These are phyloP conservation scores for Drosophila lacertosa DNA, from an alignment of 1,140 invertebrate genomes.

Conservation along the genomic window DNA sequence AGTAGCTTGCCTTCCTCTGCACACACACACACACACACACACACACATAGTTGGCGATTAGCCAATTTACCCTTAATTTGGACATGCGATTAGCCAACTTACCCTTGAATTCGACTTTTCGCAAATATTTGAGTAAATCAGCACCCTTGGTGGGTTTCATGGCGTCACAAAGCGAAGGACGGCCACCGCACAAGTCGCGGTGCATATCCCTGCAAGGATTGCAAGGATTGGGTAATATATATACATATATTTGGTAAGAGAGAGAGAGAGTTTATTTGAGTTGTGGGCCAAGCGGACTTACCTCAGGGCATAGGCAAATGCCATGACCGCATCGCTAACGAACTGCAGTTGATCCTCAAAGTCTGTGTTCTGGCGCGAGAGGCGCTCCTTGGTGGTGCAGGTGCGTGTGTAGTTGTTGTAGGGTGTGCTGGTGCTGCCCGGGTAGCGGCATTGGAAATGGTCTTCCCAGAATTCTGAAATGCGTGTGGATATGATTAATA, in stretches of 20 bases:
- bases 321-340: constrained; percentile 96
- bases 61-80: neutral
- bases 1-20: too few species aligned
- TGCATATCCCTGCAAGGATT: constrained; percentile 91
- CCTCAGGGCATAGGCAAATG: constrained; percentile 94
- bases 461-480: constrained; percentile 95
- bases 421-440: constrained; percentile 90
- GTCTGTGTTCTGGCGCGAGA: constrained; percentile 90
- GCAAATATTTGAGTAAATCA: constrained; percentile 91
- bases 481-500: neutral
- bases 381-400: constrained; percentile 90
- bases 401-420: constrained; percentile 90
- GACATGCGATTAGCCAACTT: constrained; percentile 60
- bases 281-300: constrained; percentile 80
- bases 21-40: too few species aligned
- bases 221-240: constrained; percentile 22
- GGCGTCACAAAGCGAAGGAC: constrained; percentile 90
- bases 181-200: constrained; percentile 89
- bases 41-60: too few species aligned
- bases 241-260: constrained; percentile 18
- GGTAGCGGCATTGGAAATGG: constrained; percentile 93
- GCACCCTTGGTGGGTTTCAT: constrained; percentile 96
- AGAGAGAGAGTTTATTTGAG: constrained; percentile 4
- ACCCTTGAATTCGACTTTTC: constrained; percentile 94
- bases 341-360: constrained; percentile 96